Evolutionary conservation across 2,888 invertebrate species (phyloP), one percentile per base, ranked within the genome.

Genomic region (Zygothrica quintamaculata): DNA sequence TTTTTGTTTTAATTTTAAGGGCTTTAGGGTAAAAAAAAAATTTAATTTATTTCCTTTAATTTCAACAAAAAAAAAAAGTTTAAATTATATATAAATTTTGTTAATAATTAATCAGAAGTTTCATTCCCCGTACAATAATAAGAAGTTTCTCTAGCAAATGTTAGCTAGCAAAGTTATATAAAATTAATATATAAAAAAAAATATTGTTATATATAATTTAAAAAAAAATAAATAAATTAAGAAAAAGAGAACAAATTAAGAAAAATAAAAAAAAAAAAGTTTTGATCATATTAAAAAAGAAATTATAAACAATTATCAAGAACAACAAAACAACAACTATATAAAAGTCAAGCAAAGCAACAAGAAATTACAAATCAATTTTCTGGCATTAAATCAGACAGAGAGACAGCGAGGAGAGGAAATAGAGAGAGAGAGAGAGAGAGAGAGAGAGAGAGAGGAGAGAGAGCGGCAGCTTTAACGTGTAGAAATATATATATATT

Each of bases 321-420:
- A 13, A 56, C 11, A 2, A 22, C 3, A 3, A 3, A 42, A 50
- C 16, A 48, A 51, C 16, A 62, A 60, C 40, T 34, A 52, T 58
- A 31, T 6, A 15, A 37, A 64, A 64, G 52, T 62, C 55, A 73
- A 73, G 74, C 68, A 62, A 61, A 59, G 65, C 58, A 74, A 65
- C 56, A 60, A 55, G 43, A 61, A 60, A 74, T 65, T 57, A 26
- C 65, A 73, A 59, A 64, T 71, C 62, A 43, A 16, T 50, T 53
- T 51, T 51, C 62, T 58, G 62, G 67, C 73, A 74, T 22, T 5
- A 42, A 33, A 26, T 3, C 2, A 22, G 5, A 22, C 2, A 22
- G 5, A 5, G 5, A 22, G 5, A 22, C 3, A 22, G 56, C 50
- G 39, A 11, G 15, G 43, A 37, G 34, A 34, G 36, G 12, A 25